phyloP scores from a whole-genome alignment of 2,888 invertebrate genomes.

The Theristus sp. region DNA sequence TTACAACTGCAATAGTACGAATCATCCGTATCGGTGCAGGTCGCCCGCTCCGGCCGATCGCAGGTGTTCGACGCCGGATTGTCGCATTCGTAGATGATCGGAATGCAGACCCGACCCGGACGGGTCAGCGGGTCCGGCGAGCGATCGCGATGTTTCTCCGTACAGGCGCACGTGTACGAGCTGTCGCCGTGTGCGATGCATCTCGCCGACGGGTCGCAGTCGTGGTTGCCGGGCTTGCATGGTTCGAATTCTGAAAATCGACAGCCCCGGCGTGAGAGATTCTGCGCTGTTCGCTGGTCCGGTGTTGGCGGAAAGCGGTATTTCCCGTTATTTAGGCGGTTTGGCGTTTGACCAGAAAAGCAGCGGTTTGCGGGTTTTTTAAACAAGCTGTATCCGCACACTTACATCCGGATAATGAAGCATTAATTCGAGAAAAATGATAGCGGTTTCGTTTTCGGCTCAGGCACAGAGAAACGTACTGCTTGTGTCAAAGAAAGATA shows the following conservation, averaged over 20 bases:
- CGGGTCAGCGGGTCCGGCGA: constrained; percentile 12
- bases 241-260: constrained; percentile 10
- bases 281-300: constrained; percentile 8
- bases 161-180: constrained; percentile 6
- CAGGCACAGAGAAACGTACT: too few species aligned
- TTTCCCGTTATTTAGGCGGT: too few species aligned
- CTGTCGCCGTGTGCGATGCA: constrained; percentile 18
- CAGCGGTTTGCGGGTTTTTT: too few species aligned
- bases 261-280: background rate
- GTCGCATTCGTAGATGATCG: constrained; percentile 17
- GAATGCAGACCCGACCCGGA: constrained; percentile 17
- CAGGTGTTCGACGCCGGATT: constrained; percentile 19
- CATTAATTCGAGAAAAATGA: too few species aligned
- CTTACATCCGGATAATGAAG: too few species aligned
- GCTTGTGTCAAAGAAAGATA: too few species aligned
- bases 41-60: constrained; percentile 12
- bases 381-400: too few species aligned
- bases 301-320: too few species aligned
- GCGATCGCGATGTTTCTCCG: constrained; percentile 18
- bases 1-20: constrained; percentile 8
- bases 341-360: too few species aligned
- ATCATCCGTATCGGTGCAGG: constrained; percentile 8
- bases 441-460: too few species aligned
- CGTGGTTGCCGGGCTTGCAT: constrained; percentile 21
- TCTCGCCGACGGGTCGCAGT: constrained; percentile 24